Conservation (phyloP, 2,888 invertebrate genomes). For the Mongoloraphidia duomilia region DNA sequence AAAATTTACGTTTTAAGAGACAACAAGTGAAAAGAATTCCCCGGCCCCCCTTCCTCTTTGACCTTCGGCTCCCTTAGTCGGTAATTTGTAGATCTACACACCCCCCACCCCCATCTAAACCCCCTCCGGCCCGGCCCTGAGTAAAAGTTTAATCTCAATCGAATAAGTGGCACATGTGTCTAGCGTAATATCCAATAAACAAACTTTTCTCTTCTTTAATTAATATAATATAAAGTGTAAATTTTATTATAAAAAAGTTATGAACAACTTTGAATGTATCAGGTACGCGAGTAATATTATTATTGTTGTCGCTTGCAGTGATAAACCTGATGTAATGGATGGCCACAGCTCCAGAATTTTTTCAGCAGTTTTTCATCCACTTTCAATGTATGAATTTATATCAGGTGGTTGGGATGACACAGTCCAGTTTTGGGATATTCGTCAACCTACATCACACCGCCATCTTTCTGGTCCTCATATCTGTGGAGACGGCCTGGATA, state of each 20-base stretch:
- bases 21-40: too few species aligned
- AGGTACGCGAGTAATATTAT: neutral
- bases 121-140: too few species aligned
- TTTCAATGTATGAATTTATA: slow-evolving; percentile 46
- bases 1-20: too few species aligned
- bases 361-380: slow-evolving; percentile 48
- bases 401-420: slow-evolving; percentile 55
- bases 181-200: too few species aligned
- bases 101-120: too few species aligned
- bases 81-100: too few species aligned
- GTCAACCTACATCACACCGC: slow-evolving; percentile 43
- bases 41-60: too few species aligned
- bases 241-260: neutral
- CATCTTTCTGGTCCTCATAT: slow-evolving; percentile 45
- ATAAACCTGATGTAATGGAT: slow-evolving; percentile 32
- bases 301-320: slow-evolving; percentile 25
- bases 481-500: slow-evolving; percentile 51
- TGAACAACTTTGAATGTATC: neutral
- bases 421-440: slow-evolving; percentile 52
- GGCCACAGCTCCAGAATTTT: slow-evolving; percentile 51
- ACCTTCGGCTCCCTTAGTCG: too few species aligned
- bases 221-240: too few species aligned
- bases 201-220: too few species aligned
- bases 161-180: too few species aligned
- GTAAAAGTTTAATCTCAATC: too few species aligned